phyloP scores from a whole-genome alignment of 2,113 vertebrate genomes.

The Myrmecophaga tridactyla region DNA sequence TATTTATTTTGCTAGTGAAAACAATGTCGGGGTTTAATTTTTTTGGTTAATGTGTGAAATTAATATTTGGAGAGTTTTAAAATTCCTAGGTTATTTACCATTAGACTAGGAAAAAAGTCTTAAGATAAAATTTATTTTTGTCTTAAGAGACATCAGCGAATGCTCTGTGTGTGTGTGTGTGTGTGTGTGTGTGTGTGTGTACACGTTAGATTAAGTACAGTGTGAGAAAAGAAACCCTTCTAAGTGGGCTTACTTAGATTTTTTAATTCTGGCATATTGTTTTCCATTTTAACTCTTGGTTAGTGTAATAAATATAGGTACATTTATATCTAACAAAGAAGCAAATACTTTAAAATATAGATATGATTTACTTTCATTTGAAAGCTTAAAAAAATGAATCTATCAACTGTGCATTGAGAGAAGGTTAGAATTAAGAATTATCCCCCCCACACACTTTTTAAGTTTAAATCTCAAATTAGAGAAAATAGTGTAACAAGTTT shows the following conservation, averaged over 20 bases:
- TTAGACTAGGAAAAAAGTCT: not conserved
- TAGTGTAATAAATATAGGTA: not conserved
- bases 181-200: not conserved
- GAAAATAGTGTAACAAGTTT: conserved; percentile 10
- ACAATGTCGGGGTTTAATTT: conserved; percentile 20
- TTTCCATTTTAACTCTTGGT: conserved; percentile 32
- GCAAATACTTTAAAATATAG: conserved; percentile 34
- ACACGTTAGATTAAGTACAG: not conserved
- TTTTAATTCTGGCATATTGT: not conserved
- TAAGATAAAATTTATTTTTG: not conserved
- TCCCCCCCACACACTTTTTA: conserved; percentile 38
- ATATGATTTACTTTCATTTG: conserved; percentile 19
- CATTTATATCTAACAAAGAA: conserved; percentile 20
- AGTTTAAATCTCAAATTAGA: conserved; percentile 27
- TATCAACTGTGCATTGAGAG: not conserved
- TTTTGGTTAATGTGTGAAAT: not conserved
- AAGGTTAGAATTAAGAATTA: conserved; percentile 53
- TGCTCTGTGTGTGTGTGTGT: not conserved
- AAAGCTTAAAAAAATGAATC: conserved; percentile 33
- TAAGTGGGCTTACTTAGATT: conserved; percentile 5
- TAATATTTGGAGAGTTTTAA: conserved; percentile 45
- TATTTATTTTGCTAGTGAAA: not conserved
- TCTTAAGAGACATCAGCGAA: not conserved
- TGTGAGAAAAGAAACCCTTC: not conserved
- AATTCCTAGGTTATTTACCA: not conserved